phyloP scores from a whole-genome alignment of 1,140 invertebrate species.

The Pseudomyrmex sp. region DNA sequence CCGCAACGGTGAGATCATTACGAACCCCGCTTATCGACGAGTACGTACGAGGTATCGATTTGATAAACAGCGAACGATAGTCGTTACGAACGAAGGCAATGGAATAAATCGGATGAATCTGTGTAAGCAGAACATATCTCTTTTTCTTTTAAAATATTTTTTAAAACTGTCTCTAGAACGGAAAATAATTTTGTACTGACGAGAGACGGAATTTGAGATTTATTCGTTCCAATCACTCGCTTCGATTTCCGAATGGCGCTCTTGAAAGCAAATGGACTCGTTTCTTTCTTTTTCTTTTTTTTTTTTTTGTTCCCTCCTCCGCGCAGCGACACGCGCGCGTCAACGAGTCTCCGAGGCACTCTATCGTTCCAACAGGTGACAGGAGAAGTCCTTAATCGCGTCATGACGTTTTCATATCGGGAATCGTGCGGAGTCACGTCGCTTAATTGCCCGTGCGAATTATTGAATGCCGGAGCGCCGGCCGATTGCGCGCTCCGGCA shows the following conservation, averaged over 20 bases:
- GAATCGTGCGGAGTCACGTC: conserved; percentile 80
- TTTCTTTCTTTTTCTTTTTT: not conserved
- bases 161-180: too few relatives aligned
- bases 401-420: conserved; percentile 76
- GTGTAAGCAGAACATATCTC: too few relatives aligned
- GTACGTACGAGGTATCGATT: conserved; percentile 30
- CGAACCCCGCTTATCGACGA: conserved; percentile 27
- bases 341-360: conserved; percentile 55
- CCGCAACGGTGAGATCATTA: conserved; percentile 55
- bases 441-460: conserved; percentile 79
- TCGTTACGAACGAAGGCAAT: conserved; percentile 17
- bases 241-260: conserved; percentile 13
- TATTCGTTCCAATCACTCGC: not conserved
- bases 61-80: conserved; percentile 43
- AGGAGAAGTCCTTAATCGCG: conserved; percentile 77
- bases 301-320: not conserved
- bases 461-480: conserved; percentile 63
- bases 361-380: conserved; percentile 73
- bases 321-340: conserved; percentile 56
- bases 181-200: not conserved
- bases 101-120: not conserved
- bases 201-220: not conserved
- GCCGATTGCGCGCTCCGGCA: conserved; percentile 46
- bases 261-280: conserved; percentile 41
- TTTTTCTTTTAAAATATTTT: too few relatives aligned